Conservation (phyloP, 1,140 invertebrate genomes). For the Mizuhopecten yessoensis region DNA sequence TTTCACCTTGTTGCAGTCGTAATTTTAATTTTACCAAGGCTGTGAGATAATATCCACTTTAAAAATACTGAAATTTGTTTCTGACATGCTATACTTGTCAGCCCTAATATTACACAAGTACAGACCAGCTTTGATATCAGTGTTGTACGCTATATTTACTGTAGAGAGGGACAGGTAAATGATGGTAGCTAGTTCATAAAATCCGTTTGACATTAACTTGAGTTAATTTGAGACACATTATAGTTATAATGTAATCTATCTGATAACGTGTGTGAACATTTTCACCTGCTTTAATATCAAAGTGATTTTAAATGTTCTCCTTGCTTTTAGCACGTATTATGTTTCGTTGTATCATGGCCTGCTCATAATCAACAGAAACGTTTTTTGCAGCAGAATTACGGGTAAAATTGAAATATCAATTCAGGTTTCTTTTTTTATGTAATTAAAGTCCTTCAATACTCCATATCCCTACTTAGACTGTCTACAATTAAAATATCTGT, state of each 20-base stretch:
- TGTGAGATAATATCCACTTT: background rate
- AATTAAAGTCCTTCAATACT: background rate
- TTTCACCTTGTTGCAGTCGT: slow-evolving; percentile 3
- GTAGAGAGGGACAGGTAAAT: background rate
- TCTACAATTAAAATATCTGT: background rate
- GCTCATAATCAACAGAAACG: background rate
- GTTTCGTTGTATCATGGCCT: background rate
- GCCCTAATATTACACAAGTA: background rate
- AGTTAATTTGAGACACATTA: background rate
- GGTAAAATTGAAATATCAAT: background rate
- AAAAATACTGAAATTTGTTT: background rate
- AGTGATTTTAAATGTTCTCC: background rate
- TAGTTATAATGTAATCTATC: background rate
- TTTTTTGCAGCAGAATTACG: background rate
- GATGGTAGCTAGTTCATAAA: background rate
- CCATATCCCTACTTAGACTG: background rate
- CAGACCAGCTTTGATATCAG: background rate
- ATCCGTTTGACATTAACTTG: background rate
- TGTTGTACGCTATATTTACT: background rate
- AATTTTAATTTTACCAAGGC: background rate
- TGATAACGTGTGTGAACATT: background rate
- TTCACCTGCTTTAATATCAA: background rate
- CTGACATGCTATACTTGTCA: slow-evolving; percentile 8
- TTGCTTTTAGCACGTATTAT: background rate
- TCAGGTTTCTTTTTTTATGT: background rate